Conservation (phyloP, 2,888 invertebrate genomes). For the Sphecodes monilicornis region DNA sequence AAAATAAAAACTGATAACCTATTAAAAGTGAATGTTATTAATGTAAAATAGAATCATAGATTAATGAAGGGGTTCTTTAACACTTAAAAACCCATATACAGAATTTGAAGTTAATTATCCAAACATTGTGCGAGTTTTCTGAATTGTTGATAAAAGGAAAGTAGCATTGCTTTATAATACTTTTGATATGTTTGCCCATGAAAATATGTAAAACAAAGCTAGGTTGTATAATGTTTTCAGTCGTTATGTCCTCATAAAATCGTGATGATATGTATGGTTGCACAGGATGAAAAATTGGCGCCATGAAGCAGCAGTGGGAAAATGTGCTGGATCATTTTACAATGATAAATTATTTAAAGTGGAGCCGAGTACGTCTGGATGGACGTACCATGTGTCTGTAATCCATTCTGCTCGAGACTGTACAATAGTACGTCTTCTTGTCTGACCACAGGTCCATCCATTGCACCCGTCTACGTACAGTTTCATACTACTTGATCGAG, state of each 20-base stretch:
- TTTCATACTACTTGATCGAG: constrained; percentile 25
- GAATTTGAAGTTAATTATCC: neutral
- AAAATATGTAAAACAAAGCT: neutral
- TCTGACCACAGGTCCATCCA: neutral
- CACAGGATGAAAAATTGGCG: neutral
- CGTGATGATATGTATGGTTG: neutral
- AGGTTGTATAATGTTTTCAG: neutral
- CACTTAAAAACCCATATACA: neutral
- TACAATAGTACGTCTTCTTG: neutral
- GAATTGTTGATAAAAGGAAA: neutral
- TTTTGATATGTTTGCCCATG: neutral
- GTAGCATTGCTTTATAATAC: neutral
- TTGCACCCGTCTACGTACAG: neutral
- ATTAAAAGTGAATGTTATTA: no score
- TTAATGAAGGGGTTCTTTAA: neutral
- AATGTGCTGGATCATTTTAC: constrained; percentile 8
- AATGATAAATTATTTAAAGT: constrained; percentile 20
- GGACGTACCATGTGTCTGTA: neutral
- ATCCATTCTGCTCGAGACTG: constrained; percentile 29
- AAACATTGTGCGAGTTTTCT: neutral
- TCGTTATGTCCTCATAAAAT: neutral
- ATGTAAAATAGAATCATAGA: neutral
- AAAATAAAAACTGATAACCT: neutral
- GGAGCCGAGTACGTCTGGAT: neutral
- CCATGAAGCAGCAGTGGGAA: neutral